These are phyloP conservation scores for Protaetia brevitarsis DNA, from an alignment of 1,140 invertebrate species.

Conservation along the genomic window DNA sequence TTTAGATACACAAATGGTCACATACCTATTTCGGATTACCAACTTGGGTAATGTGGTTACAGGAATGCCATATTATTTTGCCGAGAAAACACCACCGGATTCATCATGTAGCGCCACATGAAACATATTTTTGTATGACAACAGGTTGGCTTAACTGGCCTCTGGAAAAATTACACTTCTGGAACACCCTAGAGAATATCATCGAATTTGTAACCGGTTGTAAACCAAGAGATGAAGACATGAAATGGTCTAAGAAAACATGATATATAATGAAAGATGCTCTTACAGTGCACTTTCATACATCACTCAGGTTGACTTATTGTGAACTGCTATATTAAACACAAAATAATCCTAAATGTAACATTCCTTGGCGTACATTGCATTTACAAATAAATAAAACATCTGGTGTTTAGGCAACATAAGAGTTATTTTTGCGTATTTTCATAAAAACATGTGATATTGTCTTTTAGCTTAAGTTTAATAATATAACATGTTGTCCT, in stretches of 20 bases:
- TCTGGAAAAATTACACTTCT: constrained; percentile 85
- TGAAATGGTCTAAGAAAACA: constrained; percentile 89
- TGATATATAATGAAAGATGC: neutral
- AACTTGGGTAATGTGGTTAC: constrained; percentile 82
- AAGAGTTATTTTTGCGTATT: neutral
- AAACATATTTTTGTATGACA: constrained; percentile 98
- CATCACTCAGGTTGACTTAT: constrained; percentile 8
- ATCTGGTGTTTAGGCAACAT: neutral
- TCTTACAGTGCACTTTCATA: neutral
- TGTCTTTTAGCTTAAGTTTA: neutral
- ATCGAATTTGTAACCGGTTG: constrained; percentile 79
- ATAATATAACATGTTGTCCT: neutral
- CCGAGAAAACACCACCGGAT: constrained; percentile 93
- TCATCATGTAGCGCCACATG: constrained; percentile 95
- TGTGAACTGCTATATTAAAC: constrained; percentile 7
- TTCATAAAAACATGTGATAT: constrained; percentile 9
- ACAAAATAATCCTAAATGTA: constrained; percentile 12
- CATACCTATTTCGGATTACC: constrained; percentile 97
- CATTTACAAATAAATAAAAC: neutral
- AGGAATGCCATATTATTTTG: constrained; percentile 88
- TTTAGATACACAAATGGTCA: constrained; percentile 99
- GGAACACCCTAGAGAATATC: constrained; percentile 74
- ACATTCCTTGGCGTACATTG: constrained; percentile 8
- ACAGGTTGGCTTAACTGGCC: constrained; percentile 99
- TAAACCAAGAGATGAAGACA: constrained; percentile 88